These are phyloP conservation scores for Acipenser oxyrinchus DNA, from an alignment of 2,797 vertebrate species.

Conservation along the genomic window DNA sequence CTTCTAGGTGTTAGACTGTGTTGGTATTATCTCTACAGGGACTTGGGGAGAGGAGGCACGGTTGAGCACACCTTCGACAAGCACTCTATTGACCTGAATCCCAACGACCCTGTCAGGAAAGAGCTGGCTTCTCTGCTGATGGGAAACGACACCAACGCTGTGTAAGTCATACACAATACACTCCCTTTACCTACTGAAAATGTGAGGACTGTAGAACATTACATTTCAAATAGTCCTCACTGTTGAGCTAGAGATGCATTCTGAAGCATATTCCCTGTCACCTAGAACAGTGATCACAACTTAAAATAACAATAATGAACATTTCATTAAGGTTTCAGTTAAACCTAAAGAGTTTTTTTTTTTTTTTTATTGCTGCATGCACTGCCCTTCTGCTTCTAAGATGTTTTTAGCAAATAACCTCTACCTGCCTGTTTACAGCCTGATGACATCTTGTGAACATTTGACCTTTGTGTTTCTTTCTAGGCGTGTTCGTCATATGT, in stretches of 20 bases:
- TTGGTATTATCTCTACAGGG: constrained; percentile 48
- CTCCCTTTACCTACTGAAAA: neutral
- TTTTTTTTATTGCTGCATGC: too few species aligned
- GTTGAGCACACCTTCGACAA: constrained; percentile 82
- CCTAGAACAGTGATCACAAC: too few species aligned
- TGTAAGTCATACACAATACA: constrained; percentile 61
- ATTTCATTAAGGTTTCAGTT: too few species aligned
- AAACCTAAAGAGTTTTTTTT: too few species aligned
- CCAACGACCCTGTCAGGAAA: constrained; percentile 55
- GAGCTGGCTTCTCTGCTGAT: constrained; percentile 75
- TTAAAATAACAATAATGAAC: too few species aligned
- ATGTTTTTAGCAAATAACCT: neutral
- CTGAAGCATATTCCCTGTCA: too few species aligned
- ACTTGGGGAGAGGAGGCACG: constrained; percentile 80
- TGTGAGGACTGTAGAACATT: too few species aligned
- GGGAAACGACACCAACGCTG: constrained; percentile 67
- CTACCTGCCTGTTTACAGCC: too few species aligned
- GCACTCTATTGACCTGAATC: constrained; percentile 67
- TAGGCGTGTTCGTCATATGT: constrained; percentile 72
- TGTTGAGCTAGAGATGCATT: too few species aligned
- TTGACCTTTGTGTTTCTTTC: constrained; percentile 7
- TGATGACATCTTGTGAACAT: neutral
- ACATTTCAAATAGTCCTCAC: too few species aligned
- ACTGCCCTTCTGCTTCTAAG: neutral
- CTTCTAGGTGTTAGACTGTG: too few species aligned